Conservation (phyloP, 1,140 invertebrate species). For the Papilio xuthus region DNA sequence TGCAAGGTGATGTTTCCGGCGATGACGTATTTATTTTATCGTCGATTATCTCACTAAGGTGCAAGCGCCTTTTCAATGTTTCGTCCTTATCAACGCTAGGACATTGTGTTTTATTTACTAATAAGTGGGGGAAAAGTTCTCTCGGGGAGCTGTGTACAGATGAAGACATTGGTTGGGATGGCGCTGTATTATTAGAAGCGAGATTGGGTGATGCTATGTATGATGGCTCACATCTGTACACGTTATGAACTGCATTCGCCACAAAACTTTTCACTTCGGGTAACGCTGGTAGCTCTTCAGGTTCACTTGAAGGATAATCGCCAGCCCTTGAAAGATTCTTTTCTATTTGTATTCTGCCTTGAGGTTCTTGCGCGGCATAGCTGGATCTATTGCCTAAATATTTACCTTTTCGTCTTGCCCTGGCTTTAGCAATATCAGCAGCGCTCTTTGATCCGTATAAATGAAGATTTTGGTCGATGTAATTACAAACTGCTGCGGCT, state of each 20-base stretch:
- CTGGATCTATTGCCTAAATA: slow-evolving; percentile 51
- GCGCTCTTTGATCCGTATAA: slow-evolving; percentile 53
- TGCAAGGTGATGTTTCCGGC: slow-evolving; percentile 55
- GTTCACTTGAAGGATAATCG: slow-evolving; percentile 47
- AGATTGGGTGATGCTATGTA: slow-evolving; percentile 62
- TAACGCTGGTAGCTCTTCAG: slow-evolving; percentile 55
- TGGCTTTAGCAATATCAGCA: slow-evolving; percentile 56
- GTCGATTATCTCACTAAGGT: slow-evolving; percentile 3
- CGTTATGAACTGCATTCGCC: slow-evolving; percentile 44
- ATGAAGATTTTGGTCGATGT: slow-evolving; percentile 61
- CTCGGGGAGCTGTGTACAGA: slow-evolving; percentile 56
- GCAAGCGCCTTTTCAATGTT: slow-evolving; percentile 43
- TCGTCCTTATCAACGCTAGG: slow-evolving; percentile 48
- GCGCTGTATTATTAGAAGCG: slow-evolving; percentile 53
- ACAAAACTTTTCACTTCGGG: slow-evolving; percentile 52
- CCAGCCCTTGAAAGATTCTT: slow-evolving; percentile 35
- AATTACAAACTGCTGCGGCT: slow-evolving; percentile 63
- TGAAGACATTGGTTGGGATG: slow-evolving; percentile 47
- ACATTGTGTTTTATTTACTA: slow-evolving; percentile 51
- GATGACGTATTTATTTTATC: slow-evolving; percentile 51
- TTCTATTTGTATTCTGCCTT: slow-evolving; percentile 55
- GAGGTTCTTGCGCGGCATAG: slow-evolving; percentile 61
- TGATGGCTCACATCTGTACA: slow-evolving; percentile 62
- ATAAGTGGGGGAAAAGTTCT: slow-evolving; percentile 57
- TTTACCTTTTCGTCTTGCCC: slow-evolving; percentile 55